These are phyloP conservation scores for Ditylenchus dipsaci DNA, from an alignment of 1,140 invertebrate genomes.

Conservation along the genomic window DNA sequence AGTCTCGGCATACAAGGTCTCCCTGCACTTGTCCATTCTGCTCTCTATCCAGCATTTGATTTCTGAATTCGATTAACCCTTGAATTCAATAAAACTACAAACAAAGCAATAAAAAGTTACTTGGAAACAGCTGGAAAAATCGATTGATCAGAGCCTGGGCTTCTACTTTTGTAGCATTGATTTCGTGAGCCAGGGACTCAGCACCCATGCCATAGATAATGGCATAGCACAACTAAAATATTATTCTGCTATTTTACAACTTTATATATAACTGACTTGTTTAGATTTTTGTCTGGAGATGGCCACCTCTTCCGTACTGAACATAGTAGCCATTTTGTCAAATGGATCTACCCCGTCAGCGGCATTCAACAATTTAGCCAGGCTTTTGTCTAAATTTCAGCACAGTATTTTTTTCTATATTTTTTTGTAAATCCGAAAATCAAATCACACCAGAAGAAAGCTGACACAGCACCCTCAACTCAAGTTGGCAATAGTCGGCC, in stretches of 20 bases:
- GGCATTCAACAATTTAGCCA: no score
- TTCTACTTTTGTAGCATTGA: conserved; percentile 75
- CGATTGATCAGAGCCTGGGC: conserved; percentile 74
- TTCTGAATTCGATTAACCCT: conserved; percentile 41
- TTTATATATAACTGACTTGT: conserved; percentile 41
- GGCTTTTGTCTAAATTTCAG: no score
- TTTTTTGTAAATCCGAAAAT: no score
- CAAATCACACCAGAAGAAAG: conserved; percentile 67
- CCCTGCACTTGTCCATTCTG: conserved; percentile 69
- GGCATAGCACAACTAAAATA: conserved; percentile 80
- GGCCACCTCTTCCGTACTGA: conserved; percentile 57
- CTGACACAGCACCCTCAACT: conserved; percentile 85
- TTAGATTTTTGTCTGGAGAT: conserved; percentile 1
- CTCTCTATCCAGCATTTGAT: conserved; percentile 67
- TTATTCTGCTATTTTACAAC: no score
- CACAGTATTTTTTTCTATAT: no score
- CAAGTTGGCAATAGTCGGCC: conserved; percentile 91
- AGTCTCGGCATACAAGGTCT: conserved; percentile 76
- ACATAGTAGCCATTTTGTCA: not conserved
- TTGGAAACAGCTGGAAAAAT: conserved; percentile 78
- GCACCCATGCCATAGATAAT: conserved; percentile 95
- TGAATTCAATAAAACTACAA: not conserved
- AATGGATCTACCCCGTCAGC: not conserved
- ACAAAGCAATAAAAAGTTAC: conserved; percentile 51
- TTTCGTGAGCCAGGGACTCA: conserved; percentile 73